Conservation (phyloP, 1,140 invertebrate genomes). For the Maconellicoccus hirsutus region DNA sequence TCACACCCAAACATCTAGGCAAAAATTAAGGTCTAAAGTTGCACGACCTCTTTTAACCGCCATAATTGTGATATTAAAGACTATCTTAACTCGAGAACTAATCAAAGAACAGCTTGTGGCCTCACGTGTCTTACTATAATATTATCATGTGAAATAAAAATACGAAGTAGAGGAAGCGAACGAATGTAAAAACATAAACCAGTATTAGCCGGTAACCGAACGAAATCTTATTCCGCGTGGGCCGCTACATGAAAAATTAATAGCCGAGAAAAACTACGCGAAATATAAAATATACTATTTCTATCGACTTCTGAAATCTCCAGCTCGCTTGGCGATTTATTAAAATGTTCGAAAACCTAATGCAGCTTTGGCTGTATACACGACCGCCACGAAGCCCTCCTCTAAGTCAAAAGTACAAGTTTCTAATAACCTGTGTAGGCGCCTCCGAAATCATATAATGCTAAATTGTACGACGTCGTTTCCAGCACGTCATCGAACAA, state of each 20-base stretch:
- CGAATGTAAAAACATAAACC: not conserved
- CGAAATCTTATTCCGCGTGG: not conserved
- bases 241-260: not conserved
- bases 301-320: slow-evolving; percentile 1
- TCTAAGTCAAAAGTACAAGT: no score
- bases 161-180: no score
- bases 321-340: not conserved
- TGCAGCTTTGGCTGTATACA: not conserved
- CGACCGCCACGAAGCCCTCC: not conserved
- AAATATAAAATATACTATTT: not conserved
- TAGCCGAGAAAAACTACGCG: not conserved
- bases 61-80: slow-evolving; percentile 10
- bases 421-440: not conserved
- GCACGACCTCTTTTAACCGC: slow-evolving; percentile 2
- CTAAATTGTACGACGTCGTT: not conserved
- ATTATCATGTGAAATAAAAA: not conserved
- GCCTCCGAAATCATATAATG: not conserved
- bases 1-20: not conserved
- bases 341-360: not conserved
- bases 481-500: no score
- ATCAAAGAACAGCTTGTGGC: slow-evolving; percentile 7
- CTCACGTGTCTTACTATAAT: not conserved
- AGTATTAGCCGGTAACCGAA: not conserved
- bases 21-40: not conserved
- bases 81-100: not conserved